These are phyloP conservation scores for Hestina assimilis DNA, from an alignment of 1,140 invertebrate species.

Conservation along the genomic window DNA sequence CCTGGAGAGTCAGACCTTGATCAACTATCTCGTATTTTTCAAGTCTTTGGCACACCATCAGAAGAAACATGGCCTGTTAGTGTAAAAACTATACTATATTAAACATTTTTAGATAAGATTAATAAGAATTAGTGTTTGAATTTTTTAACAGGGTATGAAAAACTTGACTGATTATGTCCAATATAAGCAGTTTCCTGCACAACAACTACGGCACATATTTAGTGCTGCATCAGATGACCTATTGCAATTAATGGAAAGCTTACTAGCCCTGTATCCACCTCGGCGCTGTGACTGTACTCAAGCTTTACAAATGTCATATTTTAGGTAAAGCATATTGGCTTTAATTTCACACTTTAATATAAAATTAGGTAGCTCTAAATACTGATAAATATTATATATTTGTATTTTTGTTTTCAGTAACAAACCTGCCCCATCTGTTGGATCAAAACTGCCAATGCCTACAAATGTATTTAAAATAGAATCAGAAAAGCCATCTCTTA, in stretches of 20 bases:
- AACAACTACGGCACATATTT: constrained; percentile 94
- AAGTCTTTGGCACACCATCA: constrained; percentile 93
- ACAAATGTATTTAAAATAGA: constrained; percentile 79
- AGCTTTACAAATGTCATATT: constrained; percentile 90
- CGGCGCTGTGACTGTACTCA: constrained; percentile 90
- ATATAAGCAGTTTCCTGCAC: constrained; percentile 92
- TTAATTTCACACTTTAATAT: constrained; percentile 4
- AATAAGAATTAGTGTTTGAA: constrained; percentile 5
- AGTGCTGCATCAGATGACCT: constrained; percentile 96
- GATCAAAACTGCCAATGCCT: constrained; percentile 89
- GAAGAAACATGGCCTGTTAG: constrained; percentile 93
- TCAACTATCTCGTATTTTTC: constrained; percentile 96
- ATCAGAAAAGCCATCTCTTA: constrained; percentile 84
- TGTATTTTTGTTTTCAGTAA: constrained; percentile 81
- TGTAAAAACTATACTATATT: background rate
- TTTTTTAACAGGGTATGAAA: constrained; percentile 82
- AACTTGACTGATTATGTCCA: constrained; percentile 94
- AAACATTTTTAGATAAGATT: background rate
- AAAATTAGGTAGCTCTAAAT: too few relatives aligned
- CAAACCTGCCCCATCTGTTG: constrained; percentile 92
- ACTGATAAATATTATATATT: background rate
- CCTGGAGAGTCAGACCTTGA: constrained; percentile 98
- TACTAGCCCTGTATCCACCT: constrained; percentile 92
- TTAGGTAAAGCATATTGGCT: constrained; percentile 79
- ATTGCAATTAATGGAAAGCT: constrained; percentile 88